Evolutionary conservation across 2,888 invertebrate species (phyloP).

Genomic region (Athripsodes cinereus): DNA sequence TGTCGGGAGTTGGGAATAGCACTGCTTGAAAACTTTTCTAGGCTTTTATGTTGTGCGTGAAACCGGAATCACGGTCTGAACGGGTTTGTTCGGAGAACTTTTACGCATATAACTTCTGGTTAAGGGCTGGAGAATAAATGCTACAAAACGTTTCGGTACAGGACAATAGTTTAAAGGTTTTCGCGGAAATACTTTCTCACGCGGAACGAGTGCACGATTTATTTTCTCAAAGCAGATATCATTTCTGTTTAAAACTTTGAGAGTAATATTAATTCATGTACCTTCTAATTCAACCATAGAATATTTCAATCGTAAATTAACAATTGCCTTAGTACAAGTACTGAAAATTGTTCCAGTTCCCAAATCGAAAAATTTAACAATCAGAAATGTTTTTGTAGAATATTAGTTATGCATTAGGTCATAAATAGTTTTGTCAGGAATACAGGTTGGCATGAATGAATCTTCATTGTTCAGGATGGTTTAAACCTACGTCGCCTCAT

Average conservation of each 20-base stretch:
- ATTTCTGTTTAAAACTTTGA: not conserved
- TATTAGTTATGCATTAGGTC: no score
- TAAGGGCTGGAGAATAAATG: not conserved
- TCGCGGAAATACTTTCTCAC: slow-evolving; percentile 3
- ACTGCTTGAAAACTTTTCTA: not conserved
- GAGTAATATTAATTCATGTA: no score
- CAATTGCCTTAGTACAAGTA: no score
- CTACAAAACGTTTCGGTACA: slow-evolving; percentile 1
- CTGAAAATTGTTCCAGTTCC: no score
- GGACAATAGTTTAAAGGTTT: slow-evolving; percentile 8
- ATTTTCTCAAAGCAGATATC: slow-evolving; percentile 5
- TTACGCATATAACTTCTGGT: slow-evolving; percentile 15
- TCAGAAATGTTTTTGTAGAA: no score
- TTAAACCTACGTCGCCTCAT: no score
- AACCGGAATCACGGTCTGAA: slow-evolving; percentile 15
- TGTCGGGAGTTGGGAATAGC: not conserved
- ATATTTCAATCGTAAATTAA: no score
- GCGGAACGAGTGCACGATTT: slow-evolving; percentile 2
- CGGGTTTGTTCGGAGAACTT: slow-evolving; percentile 18
- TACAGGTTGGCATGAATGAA: no score
- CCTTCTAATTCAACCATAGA: no score
- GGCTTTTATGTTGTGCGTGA: slow-evolving; percentile 17
- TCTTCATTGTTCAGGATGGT: no score
- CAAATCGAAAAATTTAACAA: no score
- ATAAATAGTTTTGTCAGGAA: no score